These are phyloP conservation scores for Lochmaea crataegi DNA, from an alignment of 2,888 invertebrate species.

Conservation along the genomic window DNA sequence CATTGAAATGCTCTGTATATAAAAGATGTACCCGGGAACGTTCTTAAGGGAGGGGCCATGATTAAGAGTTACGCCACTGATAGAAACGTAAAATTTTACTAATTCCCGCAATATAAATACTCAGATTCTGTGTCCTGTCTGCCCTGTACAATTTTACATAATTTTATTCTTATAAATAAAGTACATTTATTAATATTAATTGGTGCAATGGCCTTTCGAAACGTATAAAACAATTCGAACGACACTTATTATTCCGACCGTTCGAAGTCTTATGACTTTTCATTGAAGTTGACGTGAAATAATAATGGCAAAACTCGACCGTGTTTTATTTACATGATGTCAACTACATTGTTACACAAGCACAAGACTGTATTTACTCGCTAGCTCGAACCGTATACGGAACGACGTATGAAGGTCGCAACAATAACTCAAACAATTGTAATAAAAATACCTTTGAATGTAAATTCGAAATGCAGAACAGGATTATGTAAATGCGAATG, in stretches of 20 bases:
- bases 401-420: slow-evolving; percentile 22
- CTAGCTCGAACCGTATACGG: slow-evolving; percentile 8
- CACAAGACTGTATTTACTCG: slow-evolving; percentile 7
- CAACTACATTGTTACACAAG: slow-evolving; percentile 21
- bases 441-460: slow-evolving; percentile 18
- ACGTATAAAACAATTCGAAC: not conserved
- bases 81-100: too few species aligned
- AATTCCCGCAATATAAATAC: too few species aligned
- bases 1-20: too few species aligned
- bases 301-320: slow-evolving; percentile 14
- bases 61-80: too few species aligned
- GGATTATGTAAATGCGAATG: slow-evolving; percentile 23
- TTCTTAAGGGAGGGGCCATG: too few species aligned
- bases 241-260: not conserved
- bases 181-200: slow-evolving; percentile 2
- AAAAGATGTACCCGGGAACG: too few species aligned
- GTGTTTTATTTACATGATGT: slow-evolving; percentile 20
- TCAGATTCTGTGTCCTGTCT: not conserved
- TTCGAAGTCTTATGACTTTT: slow-evolving; percentile 10
- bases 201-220: slow-evolving; percentile 11
- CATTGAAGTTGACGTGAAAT: slow-evolving; percentile 12
- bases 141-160: not conserved
- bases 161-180: not conserved
- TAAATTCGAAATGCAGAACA: slow-evolving; percentile 19
- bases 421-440: slow-evolving; percentile 16